A percentile compares a stretch with the other conserved stretches of the same genome.
Conservation (phyloP, 92 coral and sea anemone genomes). For the Paramuricea clavata region DNA sequence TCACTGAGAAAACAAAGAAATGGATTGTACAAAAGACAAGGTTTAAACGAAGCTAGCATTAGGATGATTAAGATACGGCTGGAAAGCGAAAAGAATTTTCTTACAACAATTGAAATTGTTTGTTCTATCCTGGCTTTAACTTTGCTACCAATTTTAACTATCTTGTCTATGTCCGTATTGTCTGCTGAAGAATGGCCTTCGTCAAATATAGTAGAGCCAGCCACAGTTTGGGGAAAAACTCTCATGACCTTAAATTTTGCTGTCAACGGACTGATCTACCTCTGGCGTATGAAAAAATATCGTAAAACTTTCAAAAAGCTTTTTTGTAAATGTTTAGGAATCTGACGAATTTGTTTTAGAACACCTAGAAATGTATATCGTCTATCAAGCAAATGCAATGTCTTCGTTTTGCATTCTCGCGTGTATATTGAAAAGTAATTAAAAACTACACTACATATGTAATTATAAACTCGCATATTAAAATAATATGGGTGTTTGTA, state of each 20-base stretch:
- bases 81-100: neutral
- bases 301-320: constrained; percentile 2
- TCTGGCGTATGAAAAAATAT: constrained; percentile 10
- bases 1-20: constrained; percentile 13
- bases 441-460: too few relatives aligned
- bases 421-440: too few relatives aligned
- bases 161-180: neutral
- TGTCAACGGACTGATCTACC: neutral
- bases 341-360: neutral
- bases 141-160: neutral
- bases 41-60: neutral
- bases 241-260: neutral
- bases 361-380: too few relatives aligned
- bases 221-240: neutral
- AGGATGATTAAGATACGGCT: neutral
- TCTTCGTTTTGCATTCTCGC: too few relatives aligned
- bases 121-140: neutral
- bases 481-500: too few relatives aligned
- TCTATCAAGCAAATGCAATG: neutral
- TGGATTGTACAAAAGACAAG: neutral
- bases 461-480: too few relatives aligned
- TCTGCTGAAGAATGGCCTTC: too few relatives aligned
- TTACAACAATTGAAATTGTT: neutral
- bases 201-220: neutral
- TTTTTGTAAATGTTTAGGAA: neutral